These are phyloP conservation scores for Dynastes tityus DNA, from an alignment of 2,888 invertebrate genomes.

Conservation along the genomic window DNA sequence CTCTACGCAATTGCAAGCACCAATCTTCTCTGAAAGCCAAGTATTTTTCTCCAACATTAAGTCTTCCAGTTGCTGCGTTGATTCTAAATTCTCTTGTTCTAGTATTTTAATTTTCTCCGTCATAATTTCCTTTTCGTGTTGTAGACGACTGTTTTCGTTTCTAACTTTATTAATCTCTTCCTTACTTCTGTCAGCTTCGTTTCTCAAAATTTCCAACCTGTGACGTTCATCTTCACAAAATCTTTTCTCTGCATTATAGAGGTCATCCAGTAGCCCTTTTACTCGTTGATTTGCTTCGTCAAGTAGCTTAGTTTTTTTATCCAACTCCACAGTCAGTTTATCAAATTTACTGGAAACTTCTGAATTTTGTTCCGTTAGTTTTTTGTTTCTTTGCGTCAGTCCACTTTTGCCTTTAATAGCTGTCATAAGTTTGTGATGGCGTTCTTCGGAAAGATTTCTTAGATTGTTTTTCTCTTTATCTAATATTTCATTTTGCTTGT, in stretches of 20 bases:
- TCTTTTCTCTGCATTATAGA: constrained; percentile 17
- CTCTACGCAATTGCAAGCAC: neutral
- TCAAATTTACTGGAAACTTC: constrained; percentile 2
- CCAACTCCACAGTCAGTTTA: neutral
- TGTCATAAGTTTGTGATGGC: neutral
- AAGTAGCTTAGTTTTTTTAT: neutral
- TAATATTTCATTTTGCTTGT: constrained; percentile 29
- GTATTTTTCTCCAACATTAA: constrained; percentile 42
- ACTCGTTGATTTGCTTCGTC: constrained; percentile 11
- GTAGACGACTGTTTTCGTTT: neutral
- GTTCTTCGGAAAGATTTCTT: constrained; percentile 5
- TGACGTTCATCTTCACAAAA: constrained; percentile 7
- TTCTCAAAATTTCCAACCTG: constrained; percentile 12
- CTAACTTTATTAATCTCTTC: constrained; percentile 27
- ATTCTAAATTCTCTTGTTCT: constrained; percentile 16
- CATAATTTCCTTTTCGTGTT: constrained; percentile 11
- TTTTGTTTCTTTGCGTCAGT: constrained; percentile 14
- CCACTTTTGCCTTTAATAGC: constrained; percentile 6
- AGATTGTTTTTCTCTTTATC: constrained; percentile 26
- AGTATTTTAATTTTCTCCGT: neutral
- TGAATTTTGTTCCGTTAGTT: constrained; percentile 15
- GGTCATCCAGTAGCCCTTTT: neutral
- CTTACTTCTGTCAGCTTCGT: constrained; percentile 19
- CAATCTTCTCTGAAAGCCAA: constrained; percentile 41
- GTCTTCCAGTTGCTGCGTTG: constrained; percentile 38